Evolutionary conservation across 2,113 vertebrate species (phyloP), one percentile per base, ranked within the genome.

Genomic region (Neomonachus schauinslandi): DNA sequence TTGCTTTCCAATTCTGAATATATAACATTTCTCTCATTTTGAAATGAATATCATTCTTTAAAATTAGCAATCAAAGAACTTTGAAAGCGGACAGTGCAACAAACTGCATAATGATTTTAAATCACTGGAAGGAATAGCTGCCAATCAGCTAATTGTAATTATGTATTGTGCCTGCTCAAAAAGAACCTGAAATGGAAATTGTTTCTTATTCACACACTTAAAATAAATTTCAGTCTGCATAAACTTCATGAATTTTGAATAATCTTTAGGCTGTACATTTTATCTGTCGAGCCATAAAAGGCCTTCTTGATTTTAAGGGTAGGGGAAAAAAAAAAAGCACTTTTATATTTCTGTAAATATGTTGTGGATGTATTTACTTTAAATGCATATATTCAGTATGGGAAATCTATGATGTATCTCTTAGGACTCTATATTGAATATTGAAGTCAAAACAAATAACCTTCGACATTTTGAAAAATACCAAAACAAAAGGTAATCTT

Each of bases 101-200:
- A 98, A 98, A 98, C 89, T 94, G 80, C 72, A 67, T 96, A 98
- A 97, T 57, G 1, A 96, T 98, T 98, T 96, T 42, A 98, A 98
- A 98, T 97, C 97, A 98, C 90, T 76, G 86, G 87, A 88, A 93
- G 97, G 88, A 99, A 98, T 55, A 82, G 96, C 96, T 98, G 97
- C 95, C 98, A 99, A 98, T 98, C 98, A 98, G 95, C 91, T 97
- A 97, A 97, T 97, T 98, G 91, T 97, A 99, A 98, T 98, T 98
- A 97, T 24, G 97, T 93, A 98, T 97, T 98, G 94, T 98, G 67
- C 85, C 93, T 92, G 86, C 93, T 91, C 72, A 95, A 98, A 98
- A 98, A 84, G 98, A 98, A 97, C 93, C 85, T 96, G 97, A 98
- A 98, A 98, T 98, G 98, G 93, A 98, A 98, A 97, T 94, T 81